phyloP scores from a whole-genome alignment of 2,113 vertebrate genomes.

The Pseudorasbora parva region DNA sequence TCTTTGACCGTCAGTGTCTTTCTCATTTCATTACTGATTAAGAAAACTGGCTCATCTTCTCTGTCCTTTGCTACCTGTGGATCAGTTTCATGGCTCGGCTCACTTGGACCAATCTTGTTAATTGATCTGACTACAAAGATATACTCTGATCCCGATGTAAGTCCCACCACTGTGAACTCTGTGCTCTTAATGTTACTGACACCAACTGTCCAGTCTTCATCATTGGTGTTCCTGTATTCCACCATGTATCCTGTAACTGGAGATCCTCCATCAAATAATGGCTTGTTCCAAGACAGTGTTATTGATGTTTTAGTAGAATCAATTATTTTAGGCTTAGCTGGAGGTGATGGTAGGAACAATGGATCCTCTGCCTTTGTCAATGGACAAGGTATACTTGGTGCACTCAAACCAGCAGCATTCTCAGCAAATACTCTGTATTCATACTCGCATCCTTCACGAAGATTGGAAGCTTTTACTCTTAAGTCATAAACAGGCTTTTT shows the following conservation, averaged over 20 bases:
- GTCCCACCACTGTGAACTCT: constrained; percentile 88
- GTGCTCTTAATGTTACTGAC: constrained; percentile 90
- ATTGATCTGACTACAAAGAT: constrained; percentile 91
- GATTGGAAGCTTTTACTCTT: constrained; percentile 92
- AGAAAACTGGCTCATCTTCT: constrained; percentile 95
- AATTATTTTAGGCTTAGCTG: constrained; percentile 90
- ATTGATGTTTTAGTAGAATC: constrained; percentile 88
- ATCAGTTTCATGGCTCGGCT: constrained; percentile 88
- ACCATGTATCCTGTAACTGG: constrained; percentile 92
- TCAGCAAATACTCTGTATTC: constrained; percentile 97
- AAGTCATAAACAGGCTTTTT: constrained; percentile 98
- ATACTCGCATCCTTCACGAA: constrained; percentile 92
- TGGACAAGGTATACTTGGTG: constrained; percentile 86
- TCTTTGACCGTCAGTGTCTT: constrained; percentile 96
- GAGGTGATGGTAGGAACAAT: constrained; percentile 91
- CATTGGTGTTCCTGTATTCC: constrained; percentile 87
- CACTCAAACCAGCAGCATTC: constrained; percentile 93
- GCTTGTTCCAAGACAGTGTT: constrained; percentile 91
- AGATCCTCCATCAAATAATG: constrained; percentile 94
- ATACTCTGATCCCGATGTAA: constrained; percentile 88
- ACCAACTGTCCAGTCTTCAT: constrained; percentile 91
- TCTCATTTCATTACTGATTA: constrained; percentile 94
- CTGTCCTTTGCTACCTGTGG: constrained; percentile 90
- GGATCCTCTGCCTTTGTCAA: constrained; percentile 92
- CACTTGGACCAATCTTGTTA: constrained; percentile 93